phyloP scores from a whole-genome alignment of 1,140 invertebrate species.

The Charaxes varanes region DNA sequence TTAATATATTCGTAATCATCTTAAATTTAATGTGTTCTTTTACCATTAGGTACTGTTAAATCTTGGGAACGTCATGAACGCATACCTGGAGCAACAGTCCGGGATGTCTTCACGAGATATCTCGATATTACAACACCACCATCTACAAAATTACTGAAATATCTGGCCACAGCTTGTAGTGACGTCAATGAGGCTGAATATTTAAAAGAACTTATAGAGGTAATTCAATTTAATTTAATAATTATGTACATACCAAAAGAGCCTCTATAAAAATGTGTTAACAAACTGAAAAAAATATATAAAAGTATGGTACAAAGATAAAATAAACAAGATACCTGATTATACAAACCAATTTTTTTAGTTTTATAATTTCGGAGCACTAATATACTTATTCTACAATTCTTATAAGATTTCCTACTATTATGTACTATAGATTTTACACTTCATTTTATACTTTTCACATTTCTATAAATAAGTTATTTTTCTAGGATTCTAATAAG shows the following conservation, averaged over 20 bases:
- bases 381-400: too few relatives aligned
- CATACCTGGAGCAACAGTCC: slow-evolving; percentile 84
- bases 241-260: neutral
- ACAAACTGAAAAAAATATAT: neutral
- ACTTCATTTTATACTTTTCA: too few relatives aligned
- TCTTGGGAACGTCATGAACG: slow-evolving; percentile 90
- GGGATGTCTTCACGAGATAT: slow-evolving; percentile 87
- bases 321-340: too few relatives aligned
- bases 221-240: slow-evolving; percentile 7
- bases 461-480: too few relatives aligned
- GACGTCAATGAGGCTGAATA: slow-evolving; percentile 80
- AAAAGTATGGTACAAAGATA: too few relatives aligned
- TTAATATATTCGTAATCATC: too few relatives aligned
- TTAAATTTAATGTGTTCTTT: too few relatives aligned
- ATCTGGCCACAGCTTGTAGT: slow-evolving; percentile 85
- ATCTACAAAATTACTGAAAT: slow-evolving; percentile 87
- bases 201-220: slow-evolving; percentile 29
- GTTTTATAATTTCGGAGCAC: too few relatives aligned
- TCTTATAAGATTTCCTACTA: too few relatives aligned
- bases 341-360: too few relatives aligned
- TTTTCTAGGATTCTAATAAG: slow-evolving; percentile 73
- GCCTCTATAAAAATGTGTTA: neutral
- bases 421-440: too few relatives aligned
- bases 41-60: slow-evolving; percentile 81
- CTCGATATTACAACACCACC: slow-evolving; percentile 96